Conservation (phyloP, 2,888 invertebrate genomes). For the Orchesellides sinensis region DNA sequence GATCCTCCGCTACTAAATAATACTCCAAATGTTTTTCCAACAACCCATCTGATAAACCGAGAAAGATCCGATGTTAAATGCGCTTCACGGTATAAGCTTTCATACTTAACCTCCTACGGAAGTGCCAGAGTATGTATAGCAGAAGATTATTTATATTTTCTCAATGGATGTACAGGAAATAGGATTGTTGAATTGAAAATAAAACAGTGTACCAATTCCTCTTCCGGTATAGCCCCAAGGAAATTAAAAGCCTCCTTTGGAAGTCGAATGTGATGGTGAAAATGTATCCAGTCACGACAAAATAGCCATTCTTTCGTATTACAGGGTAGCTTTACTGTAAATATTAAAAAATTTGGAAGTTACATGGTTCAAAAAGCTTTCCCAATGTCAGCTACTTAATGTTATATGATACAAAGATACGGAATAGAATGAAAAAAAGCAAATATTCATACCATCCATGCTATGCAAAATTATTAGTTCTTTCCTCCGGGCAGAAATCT, state of each 20-base stretch:
- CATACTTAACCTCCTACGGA: not conserved
- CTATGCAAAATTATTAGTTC: slow-evolving; percentile 48
- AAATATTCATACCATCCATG: slow-evolving; percentile 19
- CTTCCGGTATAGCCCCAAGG: slow-evolving; percentile 34
- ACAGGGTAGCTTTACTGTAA: slow-evolving; percentile 21
- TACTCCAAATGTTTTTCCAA: slow-evolving; percentile 44
- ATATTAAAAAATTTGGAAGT: not conserved
- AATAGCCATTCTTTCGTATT: slow-evolving; percentile 57
- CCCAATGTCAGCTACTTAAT: too few species aligned
- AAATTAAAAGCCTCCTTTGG: slow-evolving; percentile 37
- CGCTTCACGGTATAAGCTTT: not conserved
- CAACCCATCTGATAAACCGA: slow-evolving; percentile 37
- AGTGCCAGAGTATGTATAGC: not conserved
- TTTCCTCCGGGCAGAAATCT: slow-evolving; percentile 34
- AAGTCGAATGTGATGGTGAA: slow-evolving; percentile 51
- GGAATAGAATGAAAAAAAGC: too few species aligned
- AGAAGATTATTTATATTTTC: not conserved
- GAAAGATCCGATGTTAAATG: slow-evolving; percentile 31
- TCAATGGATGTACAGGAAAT: too few species aligned
- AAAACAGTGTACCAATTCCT: slow-evolving; percentile 25
- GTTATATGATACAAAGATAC: too few species aligned
- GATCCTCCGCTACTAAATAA: slow-evolving; percentile 59
- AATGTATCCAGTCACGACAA: slow-evolving; percentile 46
- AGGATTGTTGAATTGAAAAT: not conserved
- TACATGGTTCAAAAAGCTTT: not conserved